Evolutionary conservation across 2,888 invertebrate genomes (phyloP), one percentile per base, ranked within the genome.

Genomic region (Blastobasis lacticolella): DNA sequence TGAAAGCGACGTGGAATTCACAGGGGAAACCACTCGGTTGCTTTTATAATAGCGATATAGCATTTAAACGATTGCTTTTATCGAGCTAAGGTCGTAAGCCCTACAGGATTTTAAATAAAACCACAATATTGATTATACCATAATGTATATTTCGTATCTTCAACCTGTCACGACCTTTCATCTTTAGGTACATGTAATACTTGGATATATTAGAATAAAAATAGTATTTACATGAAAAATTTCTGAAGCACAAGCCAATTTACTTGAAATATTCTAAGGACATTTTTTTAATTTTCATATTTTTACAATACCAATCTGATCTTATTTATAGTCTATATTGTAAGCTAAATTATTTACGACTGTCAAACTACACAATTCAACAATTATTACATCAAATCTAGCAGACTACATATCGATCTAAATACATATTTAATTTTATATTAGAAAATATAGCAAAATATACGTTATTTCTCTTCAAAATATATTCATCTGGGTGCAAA

Each of bases 101-200:
- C 6, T n/a, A n/a, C 8, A 1, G 3, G 5, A 37, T 5, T 45
- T 46, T 9, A 52, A 49, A 52, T 49, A 49, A 52, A 46, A 49
- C 46, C 10, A 43, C 52, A 4, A 10, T 46, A 23, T 8, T 8
- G 36, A 43, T 46, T 49, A 48, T 45, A 45, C 45, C 10, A 41
- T 56, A 38, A 42, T 53, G 51, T 54, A 49, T 52, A 58, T 50
- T 49, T 52, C 23, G 43, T 53, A 49, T 45, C 37, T 38, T 36
- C 49, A 48, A 52, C 52, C 52, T 56, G 50, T 54, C 52, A 57
- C 53, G 57, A 59, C 55, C 54, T 55, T 57, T 54, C 60, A 57
- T 23, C 23, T 23, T 23, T 51, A 60, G 57, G 48, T 43, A 57
- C 51, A 54, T 48, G 53, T 55, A 56, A 55, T 58, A 55, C 55